phyloP scores from a whole-genome alignment of 2,797 vertebrate genomes.

The Scolopax bukidnonensis region DNA sequence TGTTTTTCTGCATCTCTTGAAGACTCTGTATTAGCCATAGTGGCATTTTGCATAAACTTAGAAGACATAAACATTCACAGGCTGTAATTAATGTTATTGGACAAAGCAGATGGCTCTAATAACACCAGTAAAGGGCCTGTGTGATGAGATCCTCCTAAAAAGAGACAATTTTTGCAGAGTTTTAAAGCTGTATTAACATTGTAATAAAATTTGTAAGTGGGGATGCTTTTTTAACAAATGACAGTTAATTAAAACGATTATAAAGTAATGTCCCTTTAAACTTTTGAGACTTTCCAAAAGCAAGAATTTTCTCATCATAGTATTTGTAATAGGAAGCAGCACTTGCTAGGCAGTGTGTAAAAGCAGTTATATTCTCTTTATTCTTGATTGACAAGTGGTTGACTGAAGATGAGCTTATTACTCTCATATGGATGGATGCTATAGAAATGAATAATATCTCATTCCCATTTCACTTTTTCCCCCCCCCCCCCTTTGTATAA shows the following conservation, averaged over 20 bases:
- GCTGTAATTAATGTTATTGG: neutral
- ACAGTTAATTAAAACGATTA: neutral
- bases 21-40: neutral
- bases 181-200: neutral
- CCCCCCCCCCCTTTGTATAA: neutral
- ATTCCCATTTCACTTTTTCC: neutral
- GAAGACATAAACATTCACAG: neutral
- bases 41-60: neutral
- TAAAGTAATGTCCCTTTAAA: neutral
- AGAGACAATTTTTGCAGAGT: neutral
- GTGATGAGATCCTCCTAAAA: neutral
- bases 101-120: neutral
- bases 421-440: neutral
- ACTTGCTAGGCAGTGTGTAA: neutral
- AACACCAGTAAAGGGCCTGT: neutral
- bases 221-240: neutral
- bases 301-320: neutral
- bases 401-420: neutral
- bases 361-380: neutral
- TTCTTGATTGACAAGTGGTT: neutral
- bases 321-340: neutral
- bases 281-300: neutral
- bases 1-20: neutral
- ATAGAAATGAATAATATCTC: neutral
- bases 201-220: neutral